Evolutionary conservation across 2,113 vertebrate species (phyloP).

Genomic region (Tiliqua scincoides): DNA sequence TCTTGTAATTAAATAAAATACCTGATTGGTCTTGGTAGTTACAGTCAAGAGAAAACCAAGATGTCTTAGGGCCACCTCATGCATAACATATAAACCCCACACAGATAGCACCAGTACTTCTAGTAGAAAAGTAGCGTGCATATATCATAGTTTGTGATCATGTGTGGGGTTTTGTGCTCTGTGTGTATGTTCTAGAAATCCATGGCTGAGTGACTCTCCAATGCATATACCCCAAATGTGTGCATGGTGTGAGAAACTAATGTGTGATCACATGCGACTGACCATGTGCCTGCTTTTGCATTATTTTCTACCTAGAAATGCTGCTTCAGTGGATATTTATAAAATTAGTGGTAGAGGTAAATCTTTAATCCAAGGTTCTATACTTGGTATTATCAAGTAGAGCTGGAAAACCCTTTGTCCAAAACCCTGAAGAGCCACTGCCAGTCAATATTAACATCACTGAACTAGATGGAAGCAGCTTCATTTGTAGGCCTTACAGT

Average conservation of each 20-base stretch:
- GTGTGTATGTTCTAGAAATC: neutral
- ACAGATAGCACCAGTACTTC: neutral
- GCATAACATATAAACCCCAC: neutral
- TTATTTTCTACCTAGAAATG: neutral
- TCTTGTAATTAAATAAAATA: neutral
- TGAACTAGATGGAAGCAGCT: neutral
- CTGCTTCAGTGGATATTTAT: no score
- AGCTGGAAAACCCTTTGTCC: no score
- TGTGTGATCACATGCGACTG: neutral
- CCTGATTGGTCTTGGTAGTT: neutral
- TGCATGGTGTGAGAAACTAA: neutral
- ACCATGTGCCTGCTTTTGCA: neutral
- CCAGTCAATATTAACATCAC: neutral
- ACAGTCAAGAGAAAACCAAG: neutral
- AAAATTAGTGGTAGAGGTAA: no score
- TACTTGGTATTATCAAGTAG: no score
- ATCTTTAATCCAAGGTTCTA: no score
- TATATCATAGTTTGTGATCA: neutral
- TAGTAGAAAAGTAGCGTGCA: neutral
- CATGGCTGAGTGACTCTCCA: neutral
- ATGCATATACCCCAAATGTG: neutral
- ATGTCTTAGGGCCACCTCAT: neutral
- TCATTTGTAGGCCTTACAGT: neutral
- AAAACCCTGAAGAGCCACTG: no score
- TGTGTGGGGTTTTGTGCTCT: neutral